A percentile compares a stretch with the other conserved stretches of the same genome.
Evolutionary conservation across 2,888 invertebrate genomes (phyloP).

Genomic region (Corbicula japonica): DNA sequence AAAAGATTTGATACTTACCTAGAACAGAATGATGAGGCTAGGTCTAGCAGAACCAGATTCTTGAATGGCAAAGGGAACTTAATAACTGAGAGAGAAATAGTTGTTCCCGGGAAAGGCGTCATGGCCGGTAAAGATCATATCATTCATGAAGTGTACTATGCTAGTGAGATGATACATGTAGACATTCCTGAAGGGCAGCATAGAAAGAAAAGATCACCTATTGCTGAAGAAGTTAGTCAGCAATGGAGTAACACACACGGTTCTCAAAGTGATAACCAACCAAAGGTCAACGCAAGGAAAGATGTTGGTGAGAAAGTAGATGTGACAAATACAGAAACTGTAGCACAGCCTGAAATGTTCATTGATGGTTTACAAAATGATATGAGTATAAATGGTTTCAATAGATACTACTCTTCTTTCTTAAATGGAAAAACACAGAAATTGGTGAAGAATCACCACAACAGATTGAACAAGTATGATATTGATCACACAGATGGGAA

Average conservation of each 20-base stretch:
- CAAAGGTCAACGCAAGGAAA: not conserved
- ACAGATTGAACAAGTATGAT: too few relatives aligned
- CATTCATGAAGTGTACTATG: constrained; percentile 49
- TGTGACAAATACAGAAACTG: not conserved
- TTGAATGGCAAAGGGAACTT: constrained; percentile 17
- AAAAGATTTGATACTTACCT: not conserved
- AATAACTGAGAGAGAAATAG: constrained; percentile 18
- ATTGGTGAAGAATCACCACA: too few relatives aligned
- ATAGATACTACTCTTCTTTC: constrained; percentile 8
- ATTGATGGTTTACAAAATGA: constrained; percentile 5
- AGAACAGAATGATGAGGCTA: constrained; percentile 21
- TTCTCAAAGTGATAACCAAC: not conserved
- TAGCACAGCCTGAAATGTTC: not conserved
- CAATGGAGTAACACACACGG: not conserved
- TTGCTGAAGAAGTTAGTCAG: not conserved
- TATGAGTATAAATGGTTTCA: constrained; percentile 4
- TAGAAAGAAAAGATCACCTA: constrained; percentile 12
- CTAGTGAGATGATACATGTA: constrained; percentile 40
- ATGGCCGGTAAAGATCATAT: constrained; percentile 13
- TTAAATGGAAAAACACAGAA: too few relatives aligned
- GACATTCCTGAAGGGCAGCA: not conserved
- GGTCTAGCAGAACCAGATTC: not conserved
- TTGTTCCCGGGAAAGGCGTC: constrained; percentile 8
- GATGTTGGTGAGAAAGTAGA: not conserved
- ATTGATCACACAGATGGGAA: too few relatives aligned